Conservation (phyloP, 2,113 vertebrate species). For the Catagonus wagneri region DNA sequence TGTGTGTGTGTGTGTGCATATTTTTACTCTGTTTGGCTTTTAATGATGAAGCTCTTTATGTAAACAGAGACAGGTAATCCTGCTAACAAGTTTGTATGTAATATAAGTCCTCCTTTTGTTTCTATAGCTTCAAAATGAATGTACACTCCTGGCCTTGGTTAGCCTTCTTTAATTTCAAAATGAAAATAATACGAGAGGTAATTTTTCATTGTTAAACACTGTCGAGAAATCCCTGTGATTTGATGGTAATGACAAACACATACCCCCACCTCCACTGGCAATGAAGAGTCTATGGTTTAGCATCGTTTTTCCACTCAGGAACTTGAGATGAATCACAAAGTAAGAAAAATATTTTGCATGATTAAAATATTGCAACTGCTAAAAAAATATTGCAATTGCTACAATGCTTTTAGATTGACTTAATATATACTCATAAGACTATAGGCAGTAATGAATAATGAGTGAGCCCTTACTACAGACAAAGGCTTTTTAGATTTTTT, state of each 20-base stretch:
- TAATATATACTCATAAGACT: conserved; percentile 52
- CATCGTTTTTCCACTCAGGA: neutral
- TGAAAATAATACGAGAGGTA: neutral
- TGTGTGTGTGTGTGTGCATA: neutral
- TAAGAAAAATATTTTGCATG: neutral
- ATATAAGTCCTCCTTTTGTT: conserved; percentile 47
- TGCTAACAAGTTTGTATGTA: neutral
- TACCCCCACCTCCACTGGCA: neutral
- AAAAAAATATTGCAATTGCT: conserved; percentile 47
- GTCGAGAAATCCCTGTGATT: neutral
- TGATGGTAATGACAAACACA: conserved; percentile 7
- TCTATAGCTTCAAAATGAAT: neutral
- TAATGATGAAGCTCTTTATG: conserved; percentile 39
- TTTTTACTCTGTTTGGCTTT: conserved; percentile 12
- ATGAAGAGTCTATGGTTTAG: conserved; percentile 47
- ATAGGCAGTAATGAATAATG: conserved; percentile 36
- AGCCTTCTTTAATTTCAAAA: conserved; percentile 60
- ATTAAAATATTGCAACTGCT: neutral
- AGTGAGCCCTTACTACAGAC: neutral
- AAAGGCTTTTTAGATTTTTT: neutral
- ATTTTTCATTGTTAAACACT: conserved; percentile 44
- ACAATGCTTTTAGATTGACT: neutral
- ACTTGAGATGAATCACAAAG: conserved; percentile 41
- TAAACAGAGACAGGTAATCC: neutral
- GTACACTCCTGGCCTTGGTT: conserved; percentile 40